phyloP scores from a whole-genome alignment of 2,888 invertebrate genomes.

The Thelaira solivaga region DNA sequence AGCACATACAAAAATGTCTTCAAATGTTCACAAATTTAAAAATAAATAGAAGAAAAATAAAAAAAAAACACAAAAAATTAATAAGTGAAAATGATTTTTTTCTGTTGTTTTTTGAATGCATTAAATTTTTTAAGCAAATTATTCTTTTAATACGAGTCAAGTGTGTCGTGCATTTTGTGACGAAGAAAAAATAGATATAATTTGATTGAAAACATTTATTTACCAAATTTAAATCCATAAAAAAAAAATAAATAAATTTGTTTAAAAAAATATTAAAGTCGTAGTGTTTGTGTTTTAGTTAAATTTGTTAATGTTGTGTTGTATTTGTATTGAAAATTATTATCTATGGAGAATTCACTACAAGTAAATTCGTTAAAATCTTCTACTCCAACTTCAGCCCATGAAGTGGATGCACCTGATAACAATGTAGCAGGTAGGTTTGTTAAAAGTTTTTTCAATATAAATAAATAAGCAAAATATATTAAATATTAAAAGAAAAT shows the following conservation, averaged over 20 bases:
- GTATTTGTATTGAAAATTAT: slow-evolving; percentile 54
- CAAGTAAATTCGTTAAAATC: slow-evolving; percentile 38
- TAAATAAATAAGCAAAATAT: no score
- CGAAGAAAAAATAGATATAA: no score
- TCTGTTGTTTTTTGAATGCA: slow-evolving; percentile 36
- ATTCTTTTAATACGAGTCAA: slow-evolving; percentile 33
- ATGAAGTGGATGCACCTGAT: slow-evolving; percentile 22
- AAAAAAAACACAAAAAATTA: not conserved
- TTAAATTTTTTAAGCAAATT: slow-evolving; percentile 17
- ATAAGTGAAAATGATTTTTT: slow-evolving; percentile 30
- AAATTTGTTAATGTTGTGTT: slow-evolving; percentile 56
- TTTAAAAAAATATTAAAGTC: slow-evolving; percentile 6
- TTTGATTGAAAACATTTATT: slow-evolving; percentile 33
- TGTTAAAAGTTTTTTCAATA: not conserved
- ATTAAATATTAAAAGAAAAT: no score
- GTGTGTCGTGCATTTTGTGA: slow-evolving; percentile 33
- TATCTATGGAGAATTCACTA: slow-evolving; percentile 56
- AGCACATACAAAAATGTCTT: slow-evolving; percentile 12
- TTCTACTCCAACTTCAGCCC: slow-evolving; percentile 12
- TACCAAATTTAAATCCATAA: slow-evolving; percentile 17
- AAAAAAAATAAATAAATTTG: slow-evolving; percentile 9
- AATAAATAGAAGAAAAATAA: slow-evolving; percentile 6
- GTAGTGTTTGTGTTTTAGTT: slow-evolving; percentile 39
- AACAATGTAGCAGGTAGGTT: slow-evolving; percentile 55
- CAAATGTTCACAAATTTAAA: slow-evolving; percentile 45